phyloP scores from a whole-genome alignment of 2,797 vertebrate species.

The Eremophila alpestris region DNA sequence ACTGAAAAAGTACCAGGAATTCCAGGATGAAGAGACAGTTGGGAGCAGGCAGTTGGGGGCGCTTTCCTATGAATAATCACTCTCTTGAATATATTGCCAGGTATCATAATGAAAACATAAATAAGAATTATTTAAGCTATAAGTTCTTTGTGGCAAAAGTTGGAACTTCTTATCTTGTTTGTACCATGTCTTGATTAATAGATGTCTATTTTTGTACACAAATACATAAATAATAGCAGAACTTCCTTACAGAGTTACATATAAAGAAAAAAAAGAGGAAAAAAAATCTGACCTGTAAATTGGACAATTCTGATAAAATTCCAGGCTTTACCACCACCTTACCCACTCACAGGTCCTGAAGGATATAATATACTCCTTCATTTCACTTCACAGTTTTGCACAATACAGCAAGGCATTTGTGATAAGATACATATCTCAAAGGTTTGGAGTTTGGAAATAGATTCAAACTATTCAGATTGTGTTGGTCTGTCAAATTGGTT shows the following conservation, averaged over 20 bases:
- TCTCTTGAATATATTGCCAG: not conserved
- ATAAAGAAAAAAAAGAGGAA: not conserved
- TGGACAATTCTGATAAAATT: not conserved
- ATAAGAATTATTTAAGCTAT: not conserved
- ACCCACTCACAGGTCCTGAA: not conserved
- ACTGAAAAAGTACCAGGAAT: not conserved
- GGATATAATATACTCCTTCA: not conserved
- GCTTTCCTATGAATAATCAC: not conserved
- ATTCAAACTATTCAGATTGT: slow-evolving; percentile 18
- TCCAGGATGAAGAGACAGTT: not conserved
- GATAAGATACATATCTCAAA: not conserved
- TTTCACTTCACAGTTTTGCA: not conserved
- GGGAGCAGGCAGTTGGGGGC: fast-evolving
- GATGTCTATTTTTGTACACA: not conserved
- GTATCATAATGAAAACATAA: not conserved
- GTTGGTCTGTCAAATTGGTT: slow-evolving; percentile 16
- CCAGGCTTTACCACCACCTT: not conserved
- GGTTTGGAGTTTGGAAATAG: not conserved
- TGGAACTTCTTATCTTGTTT: not conserved
- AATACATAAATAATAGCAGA: not conserved
- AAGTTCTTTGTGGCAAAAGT: not conserved
- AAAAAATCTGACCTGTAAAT: not conserved
- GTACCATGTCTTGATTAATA: not conserved
- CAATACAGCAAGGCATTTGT: not conserved
- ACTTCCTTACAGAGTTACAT: not conserved